Percentiles rank a stretch among this genome's conserved stretches.
These are phyloP conservation scores for Drosophila athabasca DNA, from an alignment of 1,140 invertebrate species.

Conservation along the genomic window DNA sequence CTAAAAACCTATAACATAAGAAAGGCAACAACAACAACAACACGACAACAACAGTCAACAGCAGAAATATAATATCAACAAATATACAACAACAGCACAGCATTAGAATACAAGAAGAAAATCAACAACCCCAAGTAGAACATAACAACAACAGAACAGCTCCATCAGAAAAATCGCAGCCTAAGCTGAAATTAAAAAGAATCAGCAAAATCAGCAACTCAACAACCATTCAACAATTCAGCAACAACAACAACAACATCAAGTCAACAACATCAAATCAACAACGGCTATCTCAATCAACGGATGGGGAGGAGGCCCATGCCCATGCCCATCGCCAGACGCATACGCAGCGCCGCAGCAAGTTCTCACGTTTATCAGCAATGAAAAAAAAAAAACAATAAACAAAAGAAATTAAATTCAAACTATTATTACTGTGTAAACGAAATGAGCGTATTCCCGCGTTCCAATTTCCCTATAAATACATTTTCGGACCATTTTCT, in stretches of 20 bases:
- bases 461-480: background rate
- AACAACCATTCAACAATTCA: background rate
- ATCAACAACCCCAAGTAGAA: too few relatives aligned
- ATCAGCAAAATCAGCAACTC: background rate
- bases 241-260: background rate
- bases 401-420: slow-evolving; percentile 43
- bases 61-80: slow-evolving; percentile 4
- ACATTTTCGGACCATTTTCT: background rate
- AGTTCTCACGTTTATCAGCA: slow-evolving; percentile 64
- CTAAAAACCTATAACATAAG: too few relatives aligned
- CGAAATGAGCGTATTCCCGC: slow-evolving; percentile 18
- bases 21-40: too few relatives aligned
- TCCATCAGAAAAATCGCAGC: too few relatives aligned
- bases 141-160: slow-evolving; percentile 2
- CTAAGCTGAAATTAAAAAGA: background rate
- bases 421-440: slow-evolving; percentile 61
- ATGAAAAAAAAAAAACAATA: slow-evolving; percentile 21
- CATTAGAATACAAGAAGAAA: background rate
- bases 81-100: background rate
- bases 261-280: background rate
- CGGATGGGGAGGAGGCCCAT: too few relatives aligned
- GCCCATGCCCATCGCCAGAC: slow-evolving; percentile 2
- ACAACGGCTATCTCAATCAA: background rate
- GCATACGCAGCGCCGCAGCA: slow-evolving; percentile 6
- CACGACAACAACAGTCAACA: background rate